phyloP scores from a whole-genome alignment of 1,140 invertebrate species.

The Radopholus similis region DNA sequence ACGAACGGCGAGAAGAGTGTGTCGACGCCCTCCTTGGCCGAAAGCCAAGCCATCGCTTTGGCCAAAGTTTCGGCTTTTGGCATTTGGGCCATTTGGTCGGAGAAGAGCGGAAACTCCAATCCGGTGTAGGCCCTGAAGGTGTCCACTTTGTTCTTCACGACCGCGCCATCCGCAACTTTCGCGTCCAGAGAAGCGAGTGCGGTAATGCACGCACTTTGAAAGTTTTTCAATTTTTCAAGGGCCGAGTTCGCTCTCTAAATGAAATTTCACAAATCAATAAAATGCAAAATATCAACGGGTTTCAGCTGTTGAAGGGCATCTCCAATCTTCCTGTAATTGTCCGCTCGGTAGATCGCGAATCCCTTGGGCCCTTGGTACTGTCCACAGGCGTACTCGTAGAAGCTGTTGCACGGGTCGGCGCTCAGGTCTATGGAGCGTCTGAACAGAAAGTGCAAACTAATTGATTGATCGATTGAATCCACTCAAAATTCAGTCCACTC shows the following conservation, averaged over 20 bases:
- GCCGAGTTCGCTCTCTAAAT: background rate
- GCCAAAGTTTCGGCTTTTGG: conserved; percentile 4
- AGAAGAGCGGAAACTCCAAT: background rate
- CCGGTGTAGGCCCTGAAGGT: background rate
- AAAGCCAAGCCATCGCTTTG: conserved; percentile 8
- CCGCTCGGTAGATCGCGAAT: background rate
- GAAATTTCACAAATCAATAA: too few relatives aligned
- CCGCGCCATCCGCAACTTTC: background rate
- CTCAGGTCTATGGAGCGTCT: background rate
- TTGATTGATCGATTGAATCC: background rate
- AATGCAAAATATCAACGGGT: background rate
- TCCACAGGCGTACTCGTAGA: conserved; percentile 17
- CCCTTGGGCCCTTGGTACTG: too few relatives aligned
- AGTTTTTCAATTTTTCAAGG: background rate
- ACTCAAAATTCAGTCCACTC: background rate
- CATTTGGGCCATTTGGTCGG: background rate
- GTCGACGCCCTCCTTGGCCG: background rate
- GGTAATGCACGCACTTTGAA: background rate
- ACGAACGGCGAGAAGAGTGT: conserved; percentile 12
- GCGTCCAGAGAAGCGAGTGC: background rate
- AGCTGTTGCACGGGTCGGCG: conserved; percentile 5
- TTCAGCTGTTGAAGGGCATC: background rate
- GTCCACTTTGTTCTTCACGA: background rate
- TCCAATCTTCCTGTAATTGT: conserved; percentile 9
- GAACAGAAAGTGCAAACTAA: background rate